Conservation (phyloP, 1,140 invertebrate genomes). For the Drepana arcuata region DNA sequence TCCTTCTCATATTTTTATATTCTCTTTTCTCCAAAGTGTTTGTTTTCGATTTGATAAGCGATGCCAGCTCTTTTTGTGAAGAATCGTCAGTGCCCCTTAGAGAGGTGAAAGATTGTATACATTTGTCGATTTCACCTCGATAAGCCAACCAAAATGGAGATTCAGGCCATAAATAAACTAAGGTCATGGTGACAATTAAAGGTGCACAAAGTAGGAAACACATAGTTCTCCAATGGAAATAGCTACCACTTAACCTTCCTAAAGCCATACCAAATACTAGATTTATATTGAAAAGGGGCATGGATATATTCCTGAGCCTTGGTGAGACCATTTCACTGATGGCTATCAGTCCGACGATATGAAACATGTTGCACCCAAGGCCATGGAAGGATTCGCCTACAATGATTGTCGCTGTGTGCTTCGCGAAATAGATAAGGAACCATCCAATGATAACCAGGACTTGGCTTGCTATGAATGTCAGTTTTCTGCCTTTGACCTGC, state of each 20-base stretch:
- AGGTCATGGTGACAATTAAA: not conserved
- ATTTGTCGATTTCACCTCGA: not conserved
- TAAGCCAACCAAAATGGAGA: not conserved
- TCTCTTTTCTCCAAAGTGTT: not conserved
- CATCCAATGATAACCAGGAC: not conserved
- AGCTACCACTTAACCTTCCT: not conserved
- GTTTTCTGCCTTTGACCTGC: not conserved
- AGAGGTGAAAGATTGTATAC: not conserved
- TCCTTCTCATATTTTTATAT: not conserved
- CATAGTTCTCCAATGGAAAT: not conserved
- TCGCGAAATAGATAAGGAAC: not conserved
- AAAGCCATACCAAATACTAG: not conserved
- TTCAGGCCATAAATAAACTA: not conserved
- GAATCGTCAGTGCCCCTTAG: not conserved
- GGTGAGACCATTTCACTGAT: not conserved
- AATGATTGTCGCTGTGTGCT: not conserved
- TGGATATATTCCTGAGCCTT: not conserved
- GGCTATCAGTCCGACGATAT: not conserved
- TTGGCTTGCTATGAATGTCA: not conserved
- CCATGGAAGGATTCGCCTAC: not conserved
- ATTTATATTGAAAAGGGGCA: not conserved
- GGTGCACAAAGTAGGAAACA: not conserved
- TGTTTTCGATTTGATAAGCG: not conserved
- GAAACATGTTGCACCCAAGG: not conserved
- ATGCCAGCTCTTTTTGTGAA: not conserved